phyloP scores from a whole-genome alignment of 2,888 invertebrate genomes.

The Eucriotettix oculatus region DNA sequence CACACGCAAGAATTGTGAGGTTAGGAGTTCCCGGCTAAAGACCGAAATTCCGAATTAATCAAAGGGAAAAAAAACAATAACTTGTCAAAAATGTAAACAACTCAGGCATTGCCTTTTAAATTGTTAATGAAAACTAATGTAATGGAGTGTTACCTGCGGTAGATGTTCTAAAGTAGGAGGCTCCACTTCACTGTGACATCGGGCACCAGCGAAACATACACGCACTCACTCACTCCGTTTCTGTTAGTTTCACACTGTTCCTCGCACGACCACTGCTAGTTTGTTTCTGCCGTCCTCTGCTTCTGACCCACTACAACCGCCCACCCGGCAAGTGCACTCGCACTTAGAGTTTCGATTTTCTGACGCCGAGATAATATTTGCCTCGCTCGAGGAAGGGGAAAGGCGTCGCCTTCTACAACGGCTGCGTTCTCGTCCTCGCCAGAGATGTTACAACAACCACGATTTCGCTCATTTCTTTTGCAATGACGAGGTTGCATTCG shows the following conservation, averaged over 20 bases:
- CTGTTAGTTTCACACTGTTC: background rate
- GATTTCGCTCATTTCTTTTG: too few species aligned
- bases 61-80: too few species aligned
- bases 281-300: background rate
- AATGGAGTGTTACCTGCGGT: background rate
- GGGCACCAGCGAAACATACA: background rate
- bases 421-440: background rate
- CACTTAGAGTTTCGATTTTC: background rate
- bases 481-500: too few species aligned
- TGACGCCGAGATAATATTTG: background rate
- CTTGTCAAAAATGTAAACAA: too few species aligned
- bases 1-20: too few species aligned
- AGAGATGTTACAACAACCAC: too few species aligned
- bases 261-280: background rate
- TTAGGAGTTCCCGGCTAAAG: too few species aligned
- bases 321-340: slow-evolving; percentile 2
- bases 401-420: background rate
- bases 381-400: background rate
- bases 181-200: background rate
- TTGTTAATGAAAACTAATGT: background rate
- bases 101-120: too few species aligned
- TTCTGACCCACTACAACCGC: background rate
- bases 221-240: background rate
- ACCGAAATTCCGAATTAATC: too few species aligned
- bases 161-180: background rate